phyloP scores from a whole-genome alignment of 2,888 invertebrate genomes.

The Acholoe squamosa region DNA sequence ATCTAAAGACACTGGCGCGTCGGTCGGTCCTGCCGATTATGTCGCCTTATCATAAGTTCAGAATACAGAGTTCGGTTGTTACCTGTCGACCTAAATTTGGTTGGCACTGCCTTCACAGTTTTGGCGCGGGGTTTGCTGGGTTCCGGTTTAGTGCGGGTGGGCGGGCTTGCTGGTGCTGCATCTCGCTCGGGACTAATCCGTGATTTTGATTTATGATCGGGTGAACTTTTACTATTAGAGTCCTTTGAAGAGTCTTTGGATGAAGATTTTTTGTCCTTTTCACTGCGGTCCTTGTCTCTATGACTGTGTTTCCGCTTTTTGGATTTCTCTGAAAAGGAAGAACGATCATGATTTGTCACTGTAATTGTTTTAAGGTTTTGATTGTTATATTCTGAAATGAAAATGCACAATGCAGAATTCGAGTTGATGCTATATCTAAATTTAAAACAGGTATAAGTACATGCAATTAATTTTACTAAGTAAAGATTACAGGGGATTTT shows the following conservation, averaged over 20 bases:
- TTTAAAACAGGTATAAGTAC: no score
- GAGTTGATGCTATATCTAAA: no score
- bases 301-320: constrained; percentile 55
- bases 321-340: constrained; percentile 30
- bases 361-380: no score
- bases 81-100: constrained; percentile 94
- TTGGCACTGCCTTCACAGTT: constrained; percentile 95
- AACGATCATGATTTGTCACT: no score
- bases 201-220: neutral
- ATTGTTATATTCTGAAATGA: no score
- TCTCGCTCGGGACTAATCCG: constrained; percentile 51
- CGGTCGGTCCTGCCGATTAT: no score
- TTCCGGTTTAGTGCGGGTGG: neutral
- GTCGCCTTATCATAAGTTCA: no score
- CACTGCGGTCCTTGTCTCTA: constrained; percentile 37
- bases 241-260: neutral
- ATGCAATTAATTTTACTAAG: no score
- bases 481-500: no score
- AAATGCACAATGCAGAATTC: no score
- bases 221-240: neutral
- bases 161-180: neutral
- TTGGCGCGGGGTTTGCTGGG: constrained; percentile 87
- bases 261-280: neutral
- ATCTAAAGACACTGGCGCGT: no score
- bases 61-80: constrained; percentile 46